A percentile compares a stretch with the other conserved stretches of the same genome.
These are phyloP conservation scores for Drosophila koepferae DNA, from an alignment of 2,888 invertebrate species.

Conservation along the genomic window DNA sequence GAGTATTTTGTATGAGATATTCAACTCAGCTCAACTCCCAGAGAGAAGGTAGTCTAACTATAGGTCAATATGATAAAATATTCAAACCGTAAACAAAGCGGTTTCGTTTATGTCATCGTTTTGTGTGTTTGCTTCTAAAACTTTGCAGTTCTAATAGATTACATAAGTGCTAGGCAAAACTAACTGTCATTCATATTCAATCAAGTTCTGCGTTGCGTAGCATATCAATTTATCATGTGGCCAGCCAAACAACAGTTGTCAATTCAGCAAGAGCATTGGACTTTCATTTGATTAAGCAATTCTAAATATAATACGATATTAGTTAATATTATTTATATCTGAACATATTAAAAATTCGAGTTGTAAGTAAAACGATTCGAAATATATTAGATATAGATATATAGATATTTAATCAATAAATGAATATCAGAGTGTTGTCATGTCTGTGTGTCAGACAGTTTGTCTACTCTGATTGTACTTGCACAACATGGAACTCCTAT, in stretches of 20 bases:
- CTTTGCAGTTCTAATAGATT: slow-evolving; percentile 36
- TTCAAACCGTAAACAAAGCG: slow-evolving; percentile 49
- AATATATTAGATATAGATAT: too few relatives aligned
- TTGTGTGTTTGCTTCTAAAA: slow-evolving; percentile 5
- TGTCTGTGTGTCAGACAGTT: not conserved
- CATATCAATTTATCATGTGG: slow-evolving; percentile 18
- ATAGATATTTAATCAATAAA: too few relatives aligned
- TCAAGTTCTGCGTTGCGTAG: not conserved
- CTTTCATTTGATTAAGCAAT: not conserved
- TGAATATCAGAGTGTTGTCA: not conserved
- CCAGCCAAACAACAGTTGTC: not conserved
- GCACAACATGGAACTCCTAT: not conserved
- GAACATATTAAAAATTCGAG: not conserved
- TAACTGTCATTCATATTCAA: slow-evolving; percentile 1
- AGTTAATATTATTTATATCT: not conserved
- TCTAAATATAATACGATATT: not conserved
- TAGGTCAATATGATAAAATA: slow-evolving; percentile 55
- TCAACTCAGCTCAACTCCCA: slow-evolving; percentile 7
- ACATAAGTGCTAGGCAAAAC: slow-evolving; percentile 6
- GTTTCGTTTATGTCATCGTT: slow-evolving; percentile 42
- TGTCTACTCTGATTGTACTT: not conserved
- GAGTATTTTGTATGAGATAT: slow-evolving; percentile 14
- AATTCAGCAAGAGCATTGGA: not conserved
- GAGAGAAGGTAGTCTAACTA: slow-evolving; percentile 12
- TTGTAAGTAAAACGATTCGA: not conserved